A percentile compares a stretch with the other conserved stretches of the same genome.
Conservation (phyloP, 2,113 vertebrate species). For the Leucosticte australis region DNA sequence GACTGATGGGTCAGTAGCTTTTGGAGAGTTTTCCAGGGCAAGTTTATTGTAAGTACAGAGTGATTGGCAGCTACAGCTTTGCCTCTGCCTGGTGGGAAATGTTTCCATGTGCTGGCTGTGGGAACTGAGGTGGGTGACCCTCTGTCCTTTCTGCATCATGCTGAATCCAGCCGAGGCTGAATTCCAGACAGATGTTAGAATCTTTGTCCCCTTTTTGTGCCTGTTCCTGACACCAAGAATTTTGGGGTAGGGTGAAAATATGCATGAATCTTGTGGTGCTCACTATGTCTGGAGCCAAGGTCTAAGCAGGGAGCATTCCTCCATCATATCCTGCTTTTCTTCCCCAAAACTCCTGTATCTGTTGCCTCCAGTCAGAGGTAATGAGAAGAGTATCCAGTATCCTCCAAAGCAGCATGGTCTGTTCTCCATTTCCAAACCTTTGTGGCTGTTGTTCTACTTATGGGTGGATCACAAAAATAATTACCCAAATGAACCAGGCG, state of each 20-base stretch:
- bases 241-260: not conserved
- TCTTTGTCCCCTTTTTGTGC: not conserved
- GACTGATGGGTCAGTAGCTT: not conserved
- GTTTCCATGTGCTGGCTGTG: not conserved
- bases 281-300: not conserved
- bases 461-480: slow-evolving; percentile 56
- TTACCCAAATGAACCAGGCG: slow-evolving; percentile 14
- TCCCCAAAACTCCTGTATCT: not conserved
- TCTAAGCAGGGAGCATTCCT: not conserved
- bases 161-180: not conserved
- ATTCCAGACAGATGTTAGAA: not conserved
- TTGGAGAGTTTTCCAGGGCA: not conserved
- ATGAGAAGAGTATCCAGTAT: not conserved
- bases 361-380: not conserved
- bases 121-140: not conserved
- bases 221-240: not conserved
- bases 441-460: slow-evolving; percentile 6
- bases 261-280: not conserved
- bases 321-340: not conserved
- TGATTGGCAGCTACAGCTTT: not conserved
- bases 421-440: slow-evolving; percentile 26
- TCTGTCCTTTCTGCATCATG: not conserved
- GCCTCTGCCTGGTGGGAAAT: not conserved
- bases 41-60: not conserved
- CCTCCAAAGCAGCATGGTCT: not conserved